Evolutionary conservation across 1,140 invertebrate genomes (phyloP).

Genomic region (Lamellibrachia luymesi): DNA sequence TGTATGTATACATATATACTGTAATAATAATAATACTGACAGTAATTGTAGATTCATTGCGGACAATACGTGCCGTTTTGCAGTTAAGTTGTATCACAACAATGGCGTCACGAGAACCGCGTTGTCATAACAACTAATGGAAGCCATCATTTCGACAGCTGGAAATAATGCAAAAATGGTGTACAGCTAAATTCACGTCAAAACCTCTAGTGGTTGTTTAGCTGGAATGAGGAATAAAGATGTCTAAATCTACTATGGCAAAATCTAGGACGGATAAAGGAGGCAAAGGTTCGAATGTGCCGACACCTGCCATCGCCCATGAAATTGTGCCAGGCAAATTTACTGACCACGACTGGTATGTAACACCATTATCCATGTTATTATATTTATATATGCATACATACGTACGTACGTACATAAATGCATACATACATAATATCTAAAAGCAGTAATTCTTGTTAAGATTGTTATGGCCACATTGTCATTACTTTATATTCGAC

Average conservation of each 20-base stretch:
- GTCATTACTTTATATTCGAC: neutral
- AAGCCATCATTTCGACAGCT: neutral
- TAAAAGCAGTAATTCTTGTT: neutral
- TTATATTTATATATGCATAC: no score
- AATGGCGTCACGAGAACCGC: conserved; percentile 2
- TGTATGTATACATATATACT: no score
- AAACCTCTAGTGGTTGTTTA: neutral
- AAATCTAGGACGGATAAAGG: conserved; percentile 49
- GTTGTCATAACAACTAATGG: neutral
- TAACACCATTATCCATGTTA: neutral
- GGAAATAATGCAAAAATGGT: neutral
- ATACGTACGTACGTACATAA: no score
- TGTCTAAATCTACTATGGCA: conserved; percentile 46
- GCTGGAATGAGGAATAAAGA: conserved; percentile 20
- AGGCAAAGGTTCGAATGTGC: conserved; percentile 38
- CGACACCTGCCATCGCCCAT: conserved; percentile 47
- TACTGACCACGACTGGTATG: conserved; percentile 55
- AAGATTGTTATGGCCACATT: neutral
- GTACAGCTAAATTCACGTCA: neutral
- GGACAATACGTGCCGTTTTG: neutral
- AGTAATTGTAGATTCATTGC: no score
- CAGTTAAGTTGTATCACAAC: neutral
- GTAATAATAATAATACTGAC: no score
- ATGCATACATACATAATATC: neutral
- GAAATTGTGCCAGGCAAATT: conserved; percentile 57